Evolutionary conservation across 2,797 vertebrate species (phyloP).

Genomic region (Sebastes minor): DNA sequence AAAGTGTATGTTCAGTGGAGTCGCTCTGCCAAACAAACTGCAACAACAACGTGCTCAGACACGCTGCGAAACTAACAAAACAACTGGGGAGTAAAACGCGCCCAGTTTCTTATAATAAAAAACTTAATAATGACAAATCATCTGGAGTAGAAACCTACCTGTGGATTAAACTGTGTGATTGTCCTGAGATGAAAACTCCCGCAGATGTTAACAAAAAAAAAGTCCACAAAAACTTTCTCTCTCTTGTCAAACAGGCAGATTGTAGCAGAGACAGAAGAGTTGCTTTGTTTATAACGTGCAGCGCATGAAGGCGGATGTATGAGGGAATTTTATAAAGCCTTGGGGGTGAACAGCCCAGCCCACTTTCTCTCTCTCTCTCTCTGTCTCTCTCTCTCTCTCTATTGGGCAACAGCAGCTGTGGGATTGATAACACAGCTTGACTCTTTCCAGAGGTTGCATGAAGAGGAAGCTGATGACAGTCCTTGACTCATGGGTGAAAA

Average conservation of each 20-base stretch:
- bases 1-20: neutral
- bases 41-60: constrained; percentile 11
- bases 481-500: neutral
- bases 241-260: neutral
- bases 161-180: constrained; percentile 50
- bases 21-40: neutral
- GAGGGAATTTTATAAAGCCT: constrained; percentile 80
- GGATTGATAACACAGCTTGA: constrained; percentile 25
- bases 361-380: constrained; percentile 53
- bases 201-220: neutral
- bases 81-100: neutral
- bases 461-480: constrained; percentile 26
- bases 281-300: constrained; percentile 75
- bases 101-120: neutral
- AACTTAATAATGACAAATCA: neutral
- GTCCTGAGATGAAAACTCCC: constrained; percentile 45
- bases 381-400: constrained; percentile 27
- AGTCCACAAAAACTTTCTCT: constrained; percentile 30
- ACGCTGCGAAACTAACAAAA: neutral
- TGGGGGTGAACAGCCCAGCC: constrained; percentile 63
- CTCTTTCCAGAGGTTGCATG: constrained; percentile 63
- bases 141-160: constrained; percentile 52
- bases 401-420: constrained; percentile 75
- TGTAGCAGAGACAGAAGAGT: neutral
- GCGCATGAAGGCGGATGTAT: constrained; percentile 66